A percentile compares a stretch with the other conserved stretches of the same genome.
phyloP scores from a whole-genome alignment of 2,113 vertebrate genomes.

The Rafetus swinhoei region DNA sequence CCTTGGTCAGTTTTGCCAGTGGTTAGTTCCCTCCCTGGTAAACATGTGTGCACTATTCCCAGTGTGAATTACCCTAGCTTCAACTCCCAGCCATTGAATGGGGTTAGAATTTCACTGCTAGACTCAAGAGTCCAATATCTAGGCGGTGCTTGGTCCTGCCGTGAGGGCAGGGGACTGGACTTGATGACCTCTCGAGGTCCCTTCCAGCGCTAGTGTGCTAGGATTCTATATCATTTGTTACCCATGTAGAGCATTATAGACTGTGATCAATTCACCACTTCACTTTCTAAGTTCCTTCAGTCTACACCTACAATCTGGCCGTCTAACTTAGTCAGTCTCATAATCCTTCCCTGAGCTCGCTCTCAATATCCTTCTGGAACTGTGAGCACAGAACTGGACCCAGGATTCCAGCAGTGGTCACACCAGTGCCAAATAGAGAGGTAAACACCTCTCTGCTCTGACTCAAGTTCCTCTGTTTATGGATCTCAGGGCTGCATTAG shows the following conservation, averaged over 20 bases:
- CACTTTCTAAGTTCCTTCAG: background rate
- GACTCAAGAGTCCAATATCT: background rate
- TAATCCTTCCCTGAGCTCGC: background rate
- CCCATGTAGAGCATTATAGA: background rate
- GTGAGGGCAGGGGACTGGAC: too few species aligned
- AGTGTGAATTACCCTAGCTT: background rate
- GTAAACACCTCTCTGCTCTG: background rate
- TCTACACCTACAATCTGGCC: background rate
- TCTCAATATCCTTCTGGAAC: background rate
- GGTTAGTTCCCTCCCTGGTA: background rate
- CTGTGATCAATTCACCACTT: background rate
- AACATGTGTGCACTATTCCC: background rate
- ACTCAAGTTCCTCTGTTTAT: background rate
- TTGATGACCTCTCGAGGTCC: too few species aligned
- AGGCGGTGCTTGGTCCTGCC: too few species aligned
- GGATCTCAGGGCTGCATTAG: background rate
- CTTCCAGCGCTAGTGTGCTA: too few species aligned
- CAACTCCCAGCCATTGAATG: background rate
- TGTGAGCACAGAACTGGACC: background rate
- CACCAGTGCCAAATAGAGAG: background rate
- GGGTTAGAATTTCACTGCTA: background rate
- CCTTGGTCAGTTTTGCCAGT: background rate
- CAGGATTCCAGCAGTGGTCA: background rate
- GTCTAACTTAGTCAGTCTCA: background rate
- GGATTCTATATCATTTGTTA: background rate